Conservation (phyloP, 53 echinoderm and acorn worm genomes). For the Arbacia lixula region DNA sequence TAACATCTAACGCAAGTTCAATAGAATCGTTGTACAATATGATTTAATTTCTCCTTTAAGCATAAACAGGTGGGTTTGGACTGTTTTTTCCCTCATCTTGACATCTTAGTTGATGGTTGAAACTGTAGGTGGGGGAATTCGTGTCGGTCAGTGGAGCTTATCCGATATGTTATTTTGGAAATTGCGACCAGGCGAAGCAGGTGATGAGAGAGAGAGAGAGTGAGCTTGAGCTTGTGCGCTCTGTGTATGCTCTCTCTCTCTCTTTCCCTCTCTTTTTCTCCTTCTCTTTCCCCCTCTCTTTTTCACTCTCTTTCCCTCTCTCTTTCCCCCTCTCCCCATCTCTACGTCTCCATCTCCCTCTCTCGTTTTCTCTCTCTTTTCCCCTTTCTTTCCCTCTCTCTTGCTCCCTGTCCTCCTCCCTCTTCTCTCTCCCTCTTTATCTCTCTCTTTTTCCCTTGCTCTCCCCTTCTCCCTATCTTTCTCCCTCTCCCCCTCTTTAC, state of each 20-base stretch:
- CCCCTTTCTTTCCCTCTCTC: not conserved
- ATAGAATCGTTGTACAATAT: too few relatives aligned
- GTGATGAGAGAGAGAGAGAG: too few relatives aligned
- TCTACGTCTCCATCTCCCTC: not conserved
- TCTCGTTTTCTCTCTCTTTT: not conserved
- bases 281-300: not conserved
- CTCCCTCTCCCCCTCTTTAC: not conserved
- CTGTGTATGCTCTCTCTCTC: not conserved
- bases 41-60: too few relatives aligned
- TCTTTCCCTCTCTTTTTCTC: constrained; percentile 1
- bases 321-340: not conserved
- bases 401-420: not conserved
- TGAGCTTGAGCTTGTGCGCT: too few relatives aligned
- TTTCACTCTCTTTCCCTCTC: not conserved
- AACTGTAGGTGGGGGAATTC: too few relatives aligned
- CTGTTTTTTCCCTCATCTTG: too few relatives aligned
- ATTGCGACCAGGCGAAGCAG: too few relatives aligned
- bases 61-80: too few relatives aligned
- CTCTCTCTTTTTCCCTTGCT: not conserved
- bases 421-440: not conserved
- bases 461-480: not conserved
- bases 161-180: too few relatives aligned
- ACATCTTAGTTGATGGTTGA: too few relatives aligned
- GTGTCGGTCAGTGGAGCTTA: too few relatives aligned
- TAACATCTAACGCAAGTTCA: too few relatives aligned